Conservation (phyloP, 2,113 vertebrate species). For the Nerophis lumbriciformis region DNA sequence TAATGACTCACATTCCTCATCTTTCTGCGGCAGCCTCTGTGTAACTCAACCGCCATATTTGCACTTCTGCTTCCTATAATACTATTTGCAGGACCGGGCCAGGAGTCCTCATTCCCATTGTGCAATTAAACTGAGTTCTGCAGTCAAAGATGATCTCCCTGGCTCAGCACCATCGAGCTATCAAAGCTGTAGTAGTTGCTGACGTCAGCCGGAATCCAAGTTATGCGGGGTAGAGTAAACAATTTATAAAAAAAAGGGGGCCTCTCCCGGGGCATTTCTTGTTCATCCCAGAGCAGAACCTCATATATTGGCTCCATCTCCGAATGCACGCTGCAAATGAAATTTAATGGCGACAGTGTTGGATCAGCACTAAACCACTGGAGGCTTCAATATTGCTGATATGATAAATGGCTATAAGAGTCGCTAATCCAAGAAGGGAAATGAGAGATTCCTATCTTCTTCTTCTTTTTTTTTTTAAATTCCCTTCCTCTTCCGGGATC, state of each 20-base stretch:
- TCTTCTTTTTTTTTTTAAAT: constrained; percentile 4
- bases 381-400: constrained; percentile 60
- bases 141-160: constrained; percentile 14
- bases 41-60: not conserved
- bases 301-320: constrained; percentile 47
- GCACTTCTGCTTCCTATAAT: not conserved
- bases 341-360: constrained; percentile 63
- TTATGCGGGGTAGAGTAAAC: not conserved
- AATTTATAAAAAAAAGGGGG: constrained; percentile 12
- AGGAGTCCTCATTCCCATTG: constrained; percentile 24
- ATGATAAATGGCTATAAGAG: constrained; percentile 60
- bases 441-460: constrained; percentile 49
- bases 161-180: constrained; percentile 9
- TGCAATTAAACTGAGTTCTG: constrained; percentile 35
- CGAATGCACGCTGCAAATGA: constrained; percentile 50
- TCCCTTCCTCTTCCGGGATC: constrained; percentile 4
- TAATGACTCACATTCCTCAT: too few relatives aligned
- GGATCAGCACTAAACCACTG: constrained; percentile 63
- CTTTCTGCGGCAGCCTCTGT: too few relatives aligned
- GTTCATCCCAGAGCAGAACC: constrained; percentile 7
- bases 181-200: constrained; percentile 23
- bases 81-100: constrained; percentile 23
- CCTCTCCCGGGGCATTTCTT: constrained; percentile 19
- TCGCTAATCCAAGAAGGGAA: constrained; percentile 59
- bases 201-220: constrained; percentile 23